Evolutionary conservation across 2,888 invertebrate species (phyloP).

Genomic region (Cantharis nigra): DNA sequence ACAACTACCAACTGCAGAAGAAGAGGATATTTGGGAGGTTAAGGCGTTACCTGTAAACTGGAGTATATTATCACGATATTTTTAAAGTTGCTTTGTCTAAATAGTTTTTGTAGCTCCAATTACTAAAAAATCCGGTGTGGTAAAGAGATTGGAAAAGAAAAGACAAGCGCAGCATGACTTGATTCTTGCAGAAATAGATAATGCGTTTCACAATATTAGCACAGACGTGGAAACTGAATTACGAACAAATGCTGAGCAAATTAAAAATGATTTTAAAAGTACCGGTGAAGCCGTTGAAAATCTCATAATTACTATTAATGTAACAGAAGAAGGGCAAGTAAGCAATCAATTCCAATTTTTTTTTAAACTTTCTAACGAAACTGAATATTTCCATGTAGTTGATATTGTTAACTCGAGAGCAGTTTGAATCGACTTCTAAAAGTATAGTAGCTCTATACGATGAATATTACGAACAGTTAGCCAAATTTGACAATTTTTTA

Average conservation of each 20-base stretch:
- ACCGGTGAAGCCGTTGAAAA: conserved; percentile 9
- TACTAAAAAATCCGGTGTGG: conserved; percentile 13
- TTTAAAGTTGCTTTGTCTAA: background rate
- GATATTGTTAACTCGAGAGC: background rate
- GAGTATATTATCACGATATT: conserved; percentile 25
- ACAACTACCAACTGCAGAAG: background rate
- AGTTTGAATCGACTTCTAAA: background rate
- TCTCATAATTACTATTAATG: background rate
- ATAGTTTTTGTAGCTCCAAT: background rate
- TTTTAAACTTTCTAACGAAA: background rate
- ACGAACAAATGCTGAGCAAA: conserved; percentile 28
- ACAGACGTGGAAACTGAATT: conserved; percentile 38
- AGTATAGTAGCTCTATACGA: background rate
- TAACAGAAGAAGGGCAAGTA: background rate
- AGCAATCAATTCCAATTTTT: background rate
- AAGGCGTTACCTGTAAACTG: conserved; percentile 35
- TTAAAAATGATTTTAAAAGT: conserved; percentile 24
- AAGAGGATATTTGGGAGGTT: conserved; percentile 32
- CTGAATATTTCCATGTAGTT: background rate
- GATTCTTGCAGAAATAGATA: conserved; percentile 31
- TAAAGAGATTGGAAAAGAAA: conserved; percentile 28
- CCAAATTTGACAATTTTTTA: conserved; percentile 35
- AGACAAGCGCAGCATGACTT: conserved; percentile 34
- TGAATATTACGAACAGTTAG: conserved; percentile 18
- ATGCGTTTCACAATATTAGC: conserved; percentile 34